These are phyloP conservation scores for Passerculus sandwichensis DNA, from an alignment of 2,797 vertebrate species.

Conservation along the genomic window DNA sequence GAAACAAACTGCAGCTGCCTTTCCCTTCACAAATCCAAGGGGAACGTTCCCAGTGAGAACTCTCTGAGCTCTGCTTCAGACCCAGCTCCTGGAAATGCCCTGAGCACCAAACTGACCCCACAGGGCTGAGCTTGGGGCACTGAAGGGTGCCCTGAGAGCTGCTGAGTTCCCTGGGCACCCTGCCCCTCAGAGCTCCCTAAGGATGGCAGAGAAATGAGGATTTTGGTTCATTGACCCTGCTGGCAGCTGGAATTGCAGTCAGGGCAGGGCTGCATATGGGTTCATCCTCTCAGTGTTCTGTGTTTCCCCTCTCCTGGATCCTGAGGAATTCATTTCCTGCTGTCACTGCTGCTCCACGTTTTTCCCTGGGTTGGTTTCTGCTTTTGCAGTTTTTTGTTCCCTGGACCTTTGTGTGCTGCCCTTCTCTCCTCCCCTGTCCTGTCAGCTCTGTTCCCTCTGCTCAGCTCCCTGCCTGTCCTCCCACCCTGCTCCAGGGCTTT, in stretches of 20 bases:
- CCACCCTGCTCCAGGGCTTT: background rate
- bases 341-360: background rate
- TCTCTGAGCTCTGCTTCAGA: background rate
- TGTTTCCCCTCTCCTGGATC: background rate
- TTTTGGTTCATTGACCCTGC: background rate
- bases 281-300: accelerated
- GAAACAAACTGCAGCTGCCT: background rate
- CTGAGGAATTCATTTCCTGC: background rate
- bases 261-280: background rate
- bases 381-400: background rate
- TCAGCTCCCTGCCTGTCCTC: background rate
- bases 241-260: accelerated
- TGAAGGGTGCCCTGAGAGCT: background rate
- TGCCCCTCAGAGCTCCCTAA: background rate
- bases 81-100: background rate
- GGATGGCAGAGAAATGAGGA: background rate
- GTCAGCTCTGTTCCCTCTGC: background rate
- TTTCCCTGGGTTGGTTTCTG: background rate
- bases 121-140: background rate
- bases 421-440: background rate
- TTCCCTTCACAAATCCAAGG: background rate
- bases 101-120: background rate
- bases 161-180: background rate
- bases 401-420: background rate
- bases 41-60: accelerated